Conservation (phyloP, 2,113 vertebrate genomes). For the Callopanchax toddi region DNA sequence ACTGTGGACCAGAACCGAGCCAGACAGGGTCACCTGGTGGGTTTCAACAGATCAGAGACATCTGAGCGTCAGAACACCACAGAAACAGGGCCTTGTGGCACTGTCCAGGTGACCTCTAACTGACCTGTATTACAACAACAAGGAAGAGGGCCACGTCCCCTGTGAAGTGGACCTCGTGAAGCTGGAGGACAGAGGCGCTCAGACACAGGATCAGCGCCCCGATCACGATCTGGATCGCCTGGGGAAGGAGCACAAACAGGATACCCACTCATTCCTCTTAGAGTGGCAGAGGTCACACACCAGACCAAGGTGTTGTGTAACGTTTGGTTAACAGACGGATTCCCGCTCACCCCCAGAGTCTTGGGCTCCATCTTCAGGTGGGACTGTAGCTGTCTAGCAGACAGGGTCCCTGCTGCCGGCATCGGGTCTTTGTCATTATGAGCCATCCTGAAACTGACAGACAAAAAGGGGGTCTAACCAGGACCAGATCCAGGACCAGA, state of each 20-base stretch:
- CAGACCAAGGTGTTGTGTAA: background rate
- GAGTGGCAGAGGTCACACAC: background rate
- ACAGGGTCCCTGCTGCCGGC: slow-evolving; percentile 59
- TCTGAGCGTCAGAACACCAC: background rate
- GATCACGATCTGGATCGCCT: slow-evolving; percentile 82
- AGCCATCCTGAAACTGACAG: slow-evolving; percentile 60
- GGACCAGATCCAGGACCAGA: fast-evolving
- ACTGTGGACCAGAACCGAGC: slow-evolving; percentile 79
- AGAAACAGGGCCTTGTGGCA: background rate
- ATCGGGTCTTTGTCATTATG: slow-evolving; percentile 60
- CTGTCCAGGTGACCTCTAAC: background rate
- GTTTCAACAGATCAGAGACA: background rate
- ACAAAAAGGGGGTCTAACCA: slow-evolving; percentile 2
- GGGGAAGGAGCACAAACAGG: too few species aligned
- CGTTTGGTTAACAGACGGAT: background rate
- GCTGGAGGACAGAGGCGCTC: slow-evolving; percentile 76
- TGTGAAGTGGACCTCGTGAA: slow-evolving; percentile 80
- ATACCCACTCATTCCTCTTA: too few species aligned
- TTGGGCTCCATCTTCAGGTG: slow-evolving; percentile 80
- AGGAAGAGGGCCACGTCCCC: slow-evolving; percentile 75
- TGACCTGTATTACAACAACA: slow-evolving; percentile 77
- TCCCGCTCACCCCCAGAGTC: slow-evolving; percentile 77
- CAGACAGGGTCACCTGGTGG: slow-evolving; percentile 75
- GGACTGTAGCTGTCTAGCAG: slow-evolving; percentile 64
- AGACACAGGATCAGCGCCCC: slow-evolving; percentile 77